A percentile compares a stretch with the other conserved stretches of the same genome.
Conservation (phyloP, 1,140 invertebrate genomes). For the Cataglyphis hispanica region DNA sequence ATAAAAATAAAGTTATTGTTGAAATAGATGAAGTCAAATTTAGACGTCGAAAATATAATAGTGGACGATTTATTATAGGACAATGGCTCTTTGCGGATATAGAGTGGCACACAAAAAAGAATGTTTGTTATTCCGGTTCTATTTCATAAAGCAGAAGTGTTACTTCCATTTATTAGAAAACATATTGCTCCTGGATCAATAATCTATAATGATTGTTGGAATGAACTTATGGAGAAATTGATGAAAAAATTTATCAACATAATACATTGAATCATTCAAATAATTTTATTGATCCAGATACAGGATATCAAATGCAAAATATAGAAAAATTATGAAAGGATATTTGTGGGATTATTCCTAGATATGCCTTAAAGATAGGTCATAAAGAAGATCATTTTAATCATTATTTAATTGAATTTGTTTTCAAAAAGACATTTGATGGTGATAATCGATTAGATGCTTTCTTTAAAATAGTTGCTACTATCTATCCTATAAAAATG, state of each 20-base stretch:
- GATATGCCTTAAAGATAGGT: too few relatives aligned
- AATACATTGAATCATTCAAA: not conserved
- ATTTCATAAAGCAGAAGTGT: not conserved
- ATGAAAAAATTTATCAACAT: not conserved
- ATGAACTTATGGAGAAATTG: not conserved
- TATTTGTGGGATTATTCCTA: not conserved
- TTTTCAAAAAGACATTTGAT: not conserved
- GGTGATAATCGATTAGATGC: slow-evolving; percentile 1
- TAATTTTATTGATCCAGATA: not conserved
- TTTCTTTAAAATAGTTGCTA: slow-evolving; percentile 17
- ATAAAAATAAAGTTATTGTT: too few relatives aligned
- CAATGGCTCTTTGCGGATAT: not conserved
- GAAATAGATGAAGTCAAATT: too few relatives aligned
- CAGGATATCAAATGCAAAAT: not conserved
- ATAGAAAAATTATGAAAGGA: not conserved
- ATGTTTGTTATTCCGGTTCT: not conserved
- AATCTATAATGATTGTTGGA: slow-evolving; percentile 16
- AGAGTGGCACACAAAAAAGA: not conserved
- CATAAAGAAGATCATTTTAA: not conserved
- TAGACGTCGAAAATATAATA: too few relatives aligned
- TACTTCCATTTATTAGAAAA: not conserved
- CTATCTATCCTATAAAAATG: slow-evolving; percentile 6
- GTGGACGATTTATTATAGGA: too few relatives aligned
- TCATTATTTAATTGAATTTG: not conserved
- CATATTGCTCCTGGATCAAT: slow-evolving; percentile 7